Evolutionary conservation across 2,113 vertebrate genomes (phyloP).

Genomic region (Andinoacara biseriatus): DNA sequence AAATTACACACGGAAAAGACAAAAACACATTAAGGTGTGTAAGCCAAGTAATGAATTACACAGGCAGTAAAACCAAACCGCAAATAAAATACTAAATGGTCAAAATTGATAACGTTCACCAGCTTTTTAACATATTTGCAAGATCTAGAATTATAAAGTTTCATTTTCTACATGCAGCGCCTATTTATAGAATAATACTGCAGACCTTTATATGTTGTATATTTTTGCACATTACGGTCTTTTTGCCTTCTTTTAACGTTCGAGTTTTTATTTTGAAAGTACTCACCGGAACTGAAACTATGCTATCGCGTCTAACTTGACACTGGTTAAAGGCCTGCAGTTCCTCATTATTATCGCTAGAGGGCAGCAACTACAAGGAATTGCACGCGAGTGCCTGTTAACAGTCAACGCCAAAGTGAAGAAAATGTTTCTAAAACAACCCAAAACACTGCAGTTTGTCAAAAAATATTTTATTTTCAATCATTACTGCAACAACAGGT

Average conservation of each 20-base stretch:
- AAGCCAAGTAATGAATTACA: neutral
- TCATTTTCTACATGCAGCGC: neutral
- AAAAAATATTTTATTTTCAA: neutral
- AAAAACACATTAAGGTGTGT: neutral
- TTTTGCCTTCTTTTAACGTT: neutral
- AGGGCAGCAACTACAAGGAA: neutral
- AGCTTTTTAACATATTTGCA: neutral
- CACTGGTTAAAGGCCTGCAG: neutral
- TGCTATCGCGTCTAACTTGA: neutral
- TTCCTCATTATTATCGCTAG: accelerated
- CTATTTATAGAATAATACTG: neutral
- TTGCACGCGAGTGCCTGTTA: neutral
- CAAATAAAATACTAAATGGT: neutral
- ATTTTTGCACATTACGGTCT: neutral
- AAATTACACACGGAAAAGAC: neutral
- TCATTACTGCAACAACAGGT: neutral
- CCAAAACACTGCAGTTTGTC: neutral
- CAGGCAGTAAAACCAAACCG: neutral
- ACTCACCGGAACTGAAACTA: neutral
- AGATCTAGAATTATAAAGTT: neutral
- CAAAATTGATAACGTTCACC: too few relatives aligned
- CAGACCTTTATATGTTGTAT: neutral
- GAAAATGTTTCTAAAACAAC: neutral
- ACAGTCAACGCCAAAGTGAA: neutral
- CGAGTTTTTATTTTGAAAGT: neutral